These are phyloP conservation scores for Lepus europaeus DNA, from an alignment of 2,113 vertebrate species.

Conservation along the genomic window DNA sequence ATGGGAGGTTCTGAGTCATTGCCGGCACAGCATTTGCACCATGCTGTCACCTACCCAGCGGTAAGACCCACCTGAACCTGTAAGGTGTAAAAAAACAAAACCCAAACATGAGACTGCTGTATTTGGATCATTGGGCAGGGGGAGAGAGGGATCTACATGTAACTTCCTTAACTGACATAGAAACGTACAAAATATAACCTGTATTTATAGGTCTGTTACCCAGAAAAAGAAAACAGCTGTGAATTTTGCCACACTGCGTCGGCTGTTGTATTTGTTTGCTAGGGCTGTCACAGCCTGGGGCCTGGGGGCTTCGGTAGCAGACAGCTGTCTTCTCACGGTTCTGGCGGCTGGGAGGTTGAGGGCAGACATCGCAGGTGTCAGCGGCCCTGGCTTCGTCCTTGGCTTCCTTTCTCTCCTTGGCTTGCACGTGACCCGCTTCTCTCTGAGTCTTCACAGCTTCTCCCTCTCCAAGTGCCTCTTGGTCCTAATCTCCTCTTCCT, in stretches of 20 bases:
- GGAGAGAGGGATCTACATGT: neutral
- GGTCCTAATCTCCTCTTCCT: neutral
- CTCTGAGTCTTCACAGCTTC: neutral
- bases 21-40: no score
- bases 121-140: neutral
- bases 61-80: neutral
- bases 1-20: neutral
- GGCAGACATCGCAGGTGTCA: no score
- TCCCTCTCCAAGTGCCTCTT: neutral
- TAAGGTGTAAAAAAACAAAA: neutral
- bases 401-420: neutral
- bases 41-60: neutral
- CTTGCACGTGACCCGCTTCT: neutral
- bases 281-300: neutral
- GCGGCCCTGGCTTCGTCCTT: neutral
- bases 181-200: neutral
- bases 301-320: neutral
- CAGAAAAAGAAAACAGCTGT: neutral
- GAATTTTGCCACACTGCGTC: neutral
- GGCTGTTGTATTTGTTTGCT: neutral
- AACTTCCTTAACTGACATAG: constrained; percentile 7
- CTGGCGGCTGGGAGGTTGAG: neutral
- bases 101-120: neutral
- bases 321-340: neutral
- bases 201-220: neutral